phyloP scores from a whole-genome alignment of 2,888 invertebrate species.

The Meghimatium bilineatum region DNA sequence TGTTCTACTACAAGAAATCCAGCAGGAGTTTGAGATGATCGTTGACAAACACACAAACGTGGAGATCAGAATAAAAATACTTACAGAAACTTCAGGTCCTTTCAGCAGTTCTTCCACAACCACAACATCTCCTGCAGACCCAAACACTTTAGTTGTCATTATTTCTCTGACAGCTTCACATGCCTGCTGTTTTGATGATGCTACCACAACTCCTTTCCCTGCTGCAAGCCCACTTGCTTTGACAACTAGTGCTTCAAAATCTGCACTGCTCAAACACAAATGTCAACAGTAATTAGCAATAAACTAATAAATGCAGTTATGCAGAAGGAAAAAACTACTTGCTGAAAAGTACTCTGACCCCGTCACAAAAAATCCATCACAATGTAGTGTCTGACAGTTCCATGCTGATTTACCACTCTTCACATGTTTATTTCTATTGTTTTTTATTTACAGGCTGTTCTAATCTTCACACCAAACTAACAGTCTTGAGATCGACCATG shows the following conservation, averaged over 20 bases:
- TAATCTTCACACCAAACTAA: too few species aligned
- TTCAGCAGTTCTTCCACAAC: constrained; percentile 92
- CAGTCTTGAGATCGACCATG: too few species aligned
- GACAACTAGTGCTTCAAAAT: constrained; percentile 88
- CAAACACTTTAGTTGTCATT: constrained; percentile 86
- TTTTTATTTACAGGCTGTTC: too few species aligned
- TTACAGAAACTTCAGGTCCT: constrained; percentile 95
- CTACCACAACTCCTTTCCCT: constrained; percentile 97
- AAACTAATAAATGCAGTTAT: too few species aligned
- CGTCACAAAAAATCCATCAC: too few species aligned
- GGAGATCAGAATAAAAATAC: constrained; percentile 59
- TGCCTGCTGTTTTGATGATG: constrained; percentile 86
- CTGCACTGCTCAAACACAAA: constrained; percentile 81
- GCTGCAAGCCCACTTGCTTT: constrained; percentile 97
- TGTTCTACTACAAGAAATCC: too few species aligned
- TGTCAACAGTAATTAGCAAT: too few species aligned
- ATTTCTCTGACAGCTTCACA: constrained; percentile 90
- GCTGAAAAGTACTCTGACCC: too few species aligned
- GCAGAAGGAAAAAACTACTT: too few species aligned
- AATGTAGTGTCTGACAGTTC: too few species aligned
- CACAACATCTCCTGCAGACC: constrained; percentile 88
- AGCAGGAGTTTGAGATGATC: not conserved
- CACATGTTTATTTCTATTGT: too few species aligned
- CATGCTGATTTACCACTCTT: too few species aligned
- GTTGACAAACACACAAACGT: not conserved